Evolutionary conservation across 2,113 vertebrate genomes (phyloP), one percentile per base, ranked within the genome.

Genomic region (Thunnus maccoyii): DNA sequence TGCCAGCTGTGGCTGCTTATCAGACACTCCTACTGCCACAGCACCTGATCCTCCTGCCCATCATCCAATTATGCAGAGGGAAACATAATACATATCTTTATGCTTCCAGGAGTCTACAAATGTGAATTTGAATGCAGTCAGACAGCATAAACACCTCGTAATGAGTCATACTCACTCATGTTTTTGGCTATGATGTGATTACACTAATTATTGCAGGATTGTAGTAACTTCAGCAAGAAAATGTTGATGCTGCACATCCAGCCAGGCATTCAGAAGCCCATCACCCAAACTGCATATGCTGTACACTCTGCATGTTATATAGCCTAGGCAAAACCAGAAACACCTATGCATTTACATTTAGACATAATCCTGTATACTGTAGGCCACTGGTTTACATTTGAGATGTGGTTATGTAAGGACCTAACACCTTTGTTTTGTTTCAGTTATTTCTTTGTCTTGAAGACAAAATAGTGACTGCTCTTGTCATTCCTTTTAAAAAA

Each of bases 1-100:
- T 86, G 81, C 84, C 91, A 92, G 88, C 83, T 92, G 88, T 86
- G 86, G 72, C 89, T 83, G 68, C 80, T 89, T 71, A 67, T 62
- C 61, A 54, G 62, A 73, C 44, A 8, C 78, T 67, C 27, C 48
- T n/a, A 10, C 2, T 9, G 18, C 65, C 48, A 27, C 11, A 15
- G 60, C 90, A 88, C 86, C 86, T 88, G 88, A 88, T 76, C 80
- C 65, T 69, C 22, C 25, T 9, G 50, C 1, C 76, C 72, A 36
- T 82, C 60, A 70, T 52, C 71, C 7, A 71, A 83, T 82, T 66
- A 67, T 5, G 8, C 30, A 52, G 22, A 62, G 10, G 48, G 5
- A 78, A 69, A 18, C 25, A 22, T 32, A 56, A 60, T 52, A 18
- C 3, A 14, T 48, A n/a, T 76, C 22, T 60, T 63, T 56, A 20